Evolutionary conservation across 2,888 invertebrate genomes (phyloP).

Genomic region (Sphecodes monilicornis): DNA sequence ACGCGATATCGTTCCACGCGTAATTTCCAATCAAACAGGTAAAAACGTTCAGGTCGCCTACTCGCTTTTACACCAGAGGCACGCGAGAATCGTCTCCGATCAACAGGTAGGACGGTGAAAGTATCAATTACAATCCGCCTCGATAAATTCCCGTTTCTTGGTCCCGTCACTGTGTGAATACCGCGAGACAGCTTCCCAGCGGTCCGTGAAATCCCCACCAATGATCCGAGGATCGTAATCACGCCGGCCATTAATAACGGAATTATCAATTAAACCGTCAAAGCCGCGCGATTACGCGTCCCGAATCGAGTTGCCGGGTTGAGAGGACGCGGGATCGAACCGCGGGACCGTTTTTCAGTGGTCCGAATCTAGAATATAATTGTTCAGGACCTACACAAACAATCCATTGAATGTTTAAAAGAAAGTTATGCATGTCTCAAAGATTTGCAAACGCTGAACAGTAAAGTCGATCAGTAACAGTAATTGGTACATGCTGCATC

Average conservation of each 20-base stretch:
- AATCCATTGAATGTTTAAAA: too few relatives aligned
- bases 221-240: not conserved
- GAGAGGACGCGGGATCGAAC: not conserved
- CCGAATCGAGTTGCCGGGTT: not conserved
- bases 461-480: too few relatives aligned
- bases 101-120: constrained; percentile 55
- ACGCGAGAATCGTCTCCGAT: constrained; percentile 32
- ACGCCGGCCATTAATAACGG: constrained; percentile 3
- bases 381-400: too few relatives aligned
- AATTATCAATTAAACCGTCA: constrained; percentile 8
- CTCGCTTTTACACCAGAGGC: not conserved
- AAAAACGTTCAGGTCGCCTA: not conserved
- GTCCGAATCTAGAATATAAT: too few relatives aligned
- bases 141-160: constrained; percentile 1
- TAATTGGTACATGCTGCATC: too few relatives aligned
- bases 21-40: not conserved
- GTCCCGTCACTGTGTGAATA: not conserved
- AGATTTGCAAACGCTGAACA: too few relatives aligned
- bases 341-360: not conserved
- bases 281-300: not conserved
- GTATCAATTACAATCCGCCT: constrained; percentile 49
- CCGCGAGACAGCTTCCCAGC: not conserved
- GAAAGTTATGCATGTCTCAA: too few relatives aligned
- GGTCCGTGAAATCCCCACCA: constrained; percentile 6
- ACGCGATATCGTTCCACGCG: not conserved